Conservation (phyloP, 2,797 vertebrate genomes). For the Australoheros facetus region DNA sequence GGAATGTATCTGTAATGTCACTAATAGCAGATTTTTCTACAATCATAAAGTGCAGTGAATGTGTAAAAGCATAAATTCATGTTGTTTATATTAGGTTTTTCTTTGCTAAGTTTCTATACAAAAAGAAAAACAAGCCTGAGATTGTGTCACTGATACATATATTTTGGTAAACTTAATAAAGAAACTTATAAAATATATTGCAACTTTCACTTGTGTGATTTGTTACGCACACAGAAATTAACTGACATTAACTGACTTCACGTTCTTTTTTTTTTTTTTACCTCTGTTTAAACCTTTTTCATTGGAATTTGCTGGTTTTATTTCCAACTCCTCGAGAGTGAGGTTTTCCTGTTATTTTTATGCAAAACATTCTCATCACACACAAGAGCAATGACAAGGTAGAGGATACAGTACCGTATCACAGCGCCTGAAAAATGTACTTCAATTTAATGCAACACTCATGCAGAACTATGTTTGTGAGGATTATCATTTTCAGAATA, state of each 20-base stretch:
- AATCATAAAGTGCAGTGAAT: conserved; percentile 65
- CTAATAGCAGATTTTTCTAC: conserved; percentile 53
- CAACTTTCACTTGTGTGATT: conserved; percentile 18
- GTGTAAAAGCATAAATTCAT: conserved; percentile 57
- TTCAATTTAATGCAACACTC: not conserved
- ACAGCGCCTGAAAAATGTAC: not conserved
- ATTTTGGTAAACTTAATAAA: conserved; percentile 73
- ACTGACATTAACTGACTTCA: not conserved
- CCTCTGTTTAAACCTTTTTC: not conserved
- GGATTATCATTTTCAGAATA: not conserved
- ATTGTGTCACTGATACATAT: conserved; percentile 68
- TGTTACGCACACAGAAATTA: not conserved
- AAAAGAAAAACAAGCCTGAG: conserved; percentile 57
- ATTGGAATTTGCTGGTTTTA: conserved; percentile 15
- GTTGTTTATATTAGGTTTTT: conserved; percentile 63
- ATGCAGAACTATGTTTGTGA: not conserved
- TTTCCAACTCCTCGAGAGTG: conserved; percentile 6
- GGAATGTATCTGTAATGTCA: conserved; percentile 62
- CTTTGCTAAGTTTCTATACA: conserved; percentile 58
- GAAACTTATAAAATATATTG: conserved; percentile 24
- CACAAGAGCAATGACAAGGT: not conserved
- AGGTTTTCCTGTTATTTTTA: conserved; percentile 41
- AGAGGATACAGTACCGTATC: too few relatives aligned
- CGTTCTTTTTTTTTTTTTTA: not conserved
- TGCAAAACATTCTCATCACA: conserved; percentile 30